Percentiles rank a stretch among this genome's conserved stretches.
Evolutionary conservation across 2,113 vertebrate genomes (phyloP).

Genomic region (Copsychus sechellarum): DNA sequence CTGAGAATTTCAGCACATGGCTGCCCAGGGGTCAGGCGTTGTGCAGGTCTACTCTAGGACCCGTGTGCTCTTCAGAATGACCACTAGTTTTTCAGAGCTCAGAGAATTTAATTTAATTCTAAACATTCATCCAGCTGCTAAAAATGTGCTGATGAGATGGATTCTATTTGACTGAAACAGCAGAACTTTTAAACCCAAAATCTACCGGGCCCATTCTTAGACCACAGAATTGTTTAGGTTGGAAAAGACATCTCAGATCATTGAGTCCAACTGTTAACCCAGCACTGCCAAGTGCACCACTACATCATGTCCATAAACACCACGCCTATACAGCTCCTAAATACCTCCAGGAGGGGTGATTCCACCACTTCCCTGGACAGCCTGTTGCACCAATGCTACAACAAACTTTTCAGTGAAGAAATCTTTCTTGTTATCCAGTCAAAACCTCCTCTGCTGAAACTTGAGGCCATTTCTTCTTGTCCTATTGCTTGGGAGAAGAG

Average conservation of each 20-base stretch:
- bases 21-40: rapidly evolving
- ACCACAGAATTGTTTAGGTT: not conserved
- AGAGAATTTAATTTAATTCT: not conserved
- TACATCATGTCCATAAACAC: not conserved
- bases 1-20: rapidly evolving
- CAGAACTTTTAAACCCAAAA: not conserved
- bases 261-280: not conserved
- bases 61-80: not conserved
- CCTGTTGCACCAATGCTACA: not conserved
- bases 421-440: not conserved
- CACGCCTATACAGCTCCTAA: rapidly evolving
- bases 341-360: not conserved
- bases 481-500: not conserved
- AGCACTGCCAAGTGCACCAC: not conserved
- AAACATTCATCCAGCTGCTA: not conserved
- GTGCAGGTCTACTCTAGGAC: not conserved
- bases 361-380: not conserved
- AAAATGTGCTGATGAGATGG: not conserved
- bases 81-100: not conserved
- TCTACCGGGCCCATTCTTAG: not conserved
- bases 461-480: not conserved
- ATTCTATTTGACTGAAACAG: not conserved
- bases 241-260: not conserved
- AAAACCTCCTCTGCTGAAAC: not conserved
- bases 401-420: not conserved